These are phyloP conservation scores for Diarsia mendica DNA, from an alignment of 2,888 invertebrate genomes.

Conservation along the genomic window DNA sequence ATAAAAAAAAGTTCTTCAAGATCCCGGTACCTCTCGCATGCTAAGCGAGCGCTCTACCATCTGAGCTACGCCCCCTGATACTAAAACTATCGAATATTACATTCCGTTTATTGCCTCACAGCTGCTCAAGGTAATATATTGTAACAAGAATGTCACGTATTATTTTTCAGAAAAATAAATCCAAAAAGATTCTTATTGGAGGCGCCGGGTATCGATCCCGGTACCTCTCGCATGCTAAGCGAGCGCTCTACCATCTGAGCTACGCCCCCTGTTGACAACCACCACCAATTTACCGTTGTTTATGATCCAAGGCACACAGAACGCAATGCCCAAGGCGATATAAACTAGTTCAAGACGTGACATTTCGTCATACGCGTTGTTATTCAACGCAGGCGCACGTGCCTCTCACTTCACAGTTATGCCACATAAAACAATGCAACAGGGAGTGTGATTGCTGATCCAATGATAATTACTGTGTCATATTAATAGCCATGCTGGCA, in stretches of 20 bases:
- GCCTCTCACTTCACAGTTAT: conserved; percentile 48
- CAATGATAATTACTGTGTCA: background rate
- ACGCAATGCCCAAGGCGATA: conserved; percentile 26
- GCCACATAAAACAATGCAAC: conserved; percentile 6
- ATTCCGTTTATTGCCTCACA: background rate
- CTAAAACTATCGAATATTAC: conserved; percentile 79
- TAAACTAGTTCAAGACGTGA: conserved; percentile 48
- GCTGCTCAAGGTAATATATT: background rate
- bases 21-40: conserved; percentile 90
- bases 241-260: conserved; percentile 86
- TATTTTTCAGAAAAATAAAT: background rate
- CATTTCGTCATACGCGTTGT: conserved; percentile 44
- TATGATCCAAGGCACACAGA: conserved; percentile 1
- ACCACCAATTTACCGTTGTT: conserved; percentile 14
- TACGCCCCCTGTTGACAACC: conserved; percentile 49
- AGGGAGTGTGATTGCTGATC: background rate
- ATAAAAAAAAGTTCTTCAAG: conserved; percentile 70
- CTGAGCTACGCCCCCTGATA: conserved; percentile 72
- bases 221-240: conserved; percentile 89
- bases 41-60: conserved; percentile 87
- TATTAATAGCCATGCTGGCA: too few species aligned
- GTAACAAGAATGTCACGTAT: background rate
- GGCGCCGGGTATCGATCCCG: conserved; percentile 90
- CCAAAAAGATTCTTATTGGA: conserved; percentile 71
- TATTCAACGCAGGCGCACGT: conserved; percentile 30